Conservation (phyloP, 2,888 invertebrate genomes). For the Euplexia lucipara region DNA sequence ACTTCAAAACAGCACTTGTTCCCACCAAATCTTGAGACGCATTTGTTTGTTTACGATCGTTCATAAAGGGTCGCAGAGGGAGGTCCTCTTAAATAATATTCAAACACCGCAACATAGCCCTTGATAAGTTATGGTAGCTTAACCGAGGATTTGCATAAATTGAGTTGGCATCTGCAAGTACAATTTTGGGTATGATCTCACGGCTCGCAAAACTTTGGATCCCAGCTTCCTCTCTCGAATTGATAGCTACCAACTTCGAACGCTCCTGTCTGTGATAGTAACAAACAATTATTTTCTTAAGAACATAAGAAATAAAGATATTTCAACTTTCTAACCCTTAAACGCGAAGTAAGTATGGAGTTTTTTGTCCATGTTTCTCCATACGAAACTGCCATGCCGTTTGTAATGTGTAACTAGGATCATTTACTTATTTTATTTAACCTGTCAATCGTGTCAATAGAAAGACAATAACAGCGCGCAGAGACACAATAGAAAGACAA, state of each 20-base stretch:
- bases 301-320: background rate
- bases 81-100: constrained; percentile 59
- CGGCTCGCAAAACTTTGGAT: constrained; percentile 61
- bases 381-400: too few species aligned
- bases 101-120: constrained; percentile 65
- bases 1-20: background rate
- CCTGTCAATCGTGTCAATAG: too few species aligned
- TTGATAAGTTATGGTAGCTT: constrained; percentile 72
- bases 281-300: constrained; percentile 21
- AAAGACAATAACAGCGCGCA: too few species aligned
- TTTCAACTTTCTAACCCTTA: too few species aligned
- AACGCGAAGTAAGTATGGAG: too few species aligned
- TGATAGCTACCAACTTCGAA: constrained; percentile 40
- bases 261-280: background rate
- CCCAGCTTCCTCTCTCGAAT: constrained; percentile 35
- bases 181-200: constrained; percentile 72
- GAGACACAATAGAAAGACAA: too few species aligned
- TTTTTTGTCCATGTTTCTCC: too few species aligned
- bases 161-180: constrained; percentile 79
- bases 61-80: constrained; percentile 30
- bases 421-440: too few species aligned
- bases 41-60: constrained; percentile 36
- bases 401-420: too few species aligned
- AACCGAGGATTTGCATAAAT: constrained; percentile 77
- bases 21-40: background rate